A percentile compares a stretch with the other conserved stretches of the same genome.
Conservation (phyloP, 2,113 vertebrate genomes). For the Lynx canadensis region DNA sequence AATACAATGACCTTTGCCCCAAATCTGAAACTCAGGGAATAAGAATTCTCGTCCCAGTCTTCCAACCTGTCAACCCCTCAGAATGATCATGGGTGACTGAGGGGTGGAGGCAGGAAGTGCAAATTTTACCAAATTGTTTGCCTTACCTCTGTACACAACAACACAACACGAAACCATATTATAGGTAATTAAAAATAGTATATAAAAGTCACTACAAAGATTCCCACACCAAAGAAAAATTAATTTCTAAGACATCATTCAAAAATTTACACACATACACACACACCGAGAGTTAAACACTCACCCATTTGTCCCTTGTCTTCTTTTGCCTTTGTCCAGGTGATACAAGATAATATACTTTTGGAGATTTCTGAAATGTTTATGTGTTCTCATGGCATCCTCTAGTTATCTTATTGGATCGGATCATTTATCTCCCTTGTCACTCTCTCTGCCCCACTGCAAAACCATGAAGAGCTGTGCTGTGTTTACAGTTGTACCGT, state of each 20-base stretch:
- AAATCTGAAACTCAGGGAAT: constrained; percentile 8
- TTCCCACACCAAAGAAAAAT: neutral
- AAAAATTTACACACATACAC: neutral
- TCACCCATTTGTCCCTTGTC: neutral
- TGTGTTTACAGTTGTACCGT: neutral
- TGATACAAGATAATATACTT: neutral
- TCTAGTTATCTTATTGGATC: no score
- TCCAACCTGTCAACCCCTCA: neutral
- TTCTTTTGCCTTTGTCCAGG: neutral
- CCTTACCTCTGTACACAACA: neutral
- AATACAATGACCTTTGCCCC: neutral
- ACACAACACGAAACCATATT: neutral
- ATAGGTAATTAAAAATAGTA: neutral
- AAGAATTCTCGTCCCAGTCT: neutral
- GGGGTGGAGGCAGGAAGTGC: neutral
- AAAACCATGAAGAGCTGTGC: neutral
- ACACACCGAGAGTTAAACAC: neutral
- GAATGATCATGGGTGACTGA: neutral
- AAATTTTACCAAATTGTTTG: neutral
- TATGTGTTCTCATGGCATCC: neutral
- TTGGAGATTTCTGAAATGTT: neutral
- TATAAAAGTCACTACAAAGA: neutral
- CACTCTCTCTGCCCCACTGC: neutral
- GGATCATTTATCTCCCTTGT: neutral
- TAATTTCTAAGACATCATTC: neutral